These are phyloP conservation scores for Erebia palarica DNA, from an alignment of 2,888 invertebrate species.

Conservation along the genomic window DNA sequence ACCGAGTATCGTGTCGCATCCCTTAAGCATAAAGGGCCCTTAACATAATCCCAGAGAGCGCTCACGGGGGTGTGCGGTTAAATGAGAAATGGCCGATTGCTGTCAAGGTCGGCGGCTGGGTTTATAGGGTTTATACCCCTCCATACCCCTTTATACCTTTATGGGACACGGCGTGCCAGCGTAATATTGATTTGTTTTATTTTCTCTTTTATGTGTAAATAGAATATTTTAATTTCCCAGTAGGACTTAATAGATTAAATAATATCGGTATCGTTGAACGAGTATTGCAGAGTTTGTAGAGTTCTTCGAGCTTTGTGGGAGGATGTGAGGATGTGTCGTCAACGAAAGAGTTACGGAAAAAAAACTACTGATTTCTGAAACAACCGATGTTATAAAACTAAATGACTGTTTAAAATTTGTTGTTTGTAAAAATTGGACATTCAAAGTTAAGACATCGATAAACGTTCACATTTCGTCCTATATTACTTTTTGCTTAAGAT, in stretches of 20 bases:
- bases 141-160: constrained; percentile 5
- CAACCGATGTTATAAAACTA: too few relatives aligned
- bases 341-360: too few relatives aligned
- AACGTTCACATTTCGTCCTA: too few relatives aligned
- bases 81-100: constrained; percentile 43
- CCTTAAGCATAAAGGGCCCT: constrained; percentile 23
- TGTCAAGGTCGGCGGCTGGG: constrained; percentile 50
- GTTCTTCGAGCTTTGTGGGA: too few relatives aligned
- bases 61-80: constrained; percentile 40
- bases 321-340: too few relatives aligned
- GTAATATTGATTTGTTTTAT: not conserved
- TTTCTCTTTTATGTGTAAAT: not conserved
- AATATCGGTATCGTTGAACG: too few relatives aligned
- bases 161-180: constrained; percentile 7
- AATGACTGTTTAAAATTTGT: too few relatives aligned
- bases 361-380: too few relatives aligned
- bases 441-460: too few relatives aligned
- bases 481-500: too few relatives aligned
- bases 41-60: constrained; percentile 35
- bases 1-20: constrained; percentile 31
- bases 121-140: constrained; percentile 25
- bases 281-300: too few relatives aligned
- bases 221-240: not conserved
- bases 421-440: too few relatives aligned
- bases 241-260: not conserved